A percentile compares a stretch with the other conserved stretches of the same genome.
These are phyloP conservation scores for Ostrea edulis DNA, from an alignment of 1,140 invertebrate genomes.

Conservation along the genomic window DNA sequence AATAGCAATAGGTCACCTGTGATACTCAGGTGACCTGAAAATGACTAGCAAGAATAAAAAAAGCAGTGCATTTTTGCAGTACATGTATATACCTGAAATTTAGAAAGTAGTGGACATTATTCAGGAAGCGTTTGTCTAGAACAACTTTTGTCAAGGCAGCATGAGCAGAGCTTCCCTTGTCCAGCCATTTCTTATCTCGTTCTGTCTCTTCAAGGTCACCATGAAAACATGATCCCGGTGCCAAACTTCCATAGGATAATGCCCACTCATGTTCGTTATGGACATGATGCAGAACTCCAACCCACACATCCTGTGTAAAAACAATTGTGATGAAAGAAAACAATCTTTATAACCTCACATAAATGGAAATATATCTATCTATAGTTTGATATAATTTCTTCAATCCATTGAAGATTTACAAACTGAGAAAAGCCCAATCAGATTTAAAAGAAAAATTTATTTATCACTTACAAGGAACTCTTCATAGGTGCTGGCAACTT, in stretches of 20 bases:
- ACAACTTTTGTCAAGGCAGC: too few relatives aligned
- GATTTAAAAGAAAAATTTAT: not conserved
- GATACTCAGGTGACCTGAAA: too few relatives aligned
- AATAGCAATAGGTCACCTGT: too few relatives aligned
- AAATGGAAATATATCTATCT: not conserved
- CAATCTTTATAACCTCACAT: not conserved
- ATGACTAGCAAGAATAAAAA: too few relatives aligned
- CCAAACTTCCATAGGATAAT: not conserved
- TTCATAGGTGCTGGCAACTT: constrained; percentile 21
- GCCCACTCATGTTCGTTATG: too few relatives aligned
- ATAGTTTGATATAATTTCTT: too few relatives aligned
- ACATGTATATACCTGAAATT: constrained; percentile 48
- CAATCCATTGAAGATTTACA: not conserved
- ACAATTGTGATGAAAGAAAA: constrained; percentile 14
- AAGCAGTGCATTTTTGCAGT: too few relatives aligned
- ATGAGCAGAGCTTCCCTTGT: too few relatives aligned
- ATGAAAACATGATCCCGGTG: not conserved
- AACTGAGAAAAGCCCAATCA: not conserved
- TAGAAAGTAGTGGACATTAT: constrained; percentile 40
- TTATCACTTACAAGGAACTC: not conserved
- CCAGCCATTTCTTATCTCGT: not conserved
- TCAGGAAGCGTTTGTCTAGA: constrained; percentile 37
- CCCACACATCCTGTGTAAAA: too few relatives aligned
- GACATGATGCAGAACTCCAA: too few relatives aligned
- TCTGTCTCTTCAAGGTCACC: not conserved